Base-by-base conservation (phyloP, 2,888 invertebrate species). In the Horisme vitalbata region DNA sequence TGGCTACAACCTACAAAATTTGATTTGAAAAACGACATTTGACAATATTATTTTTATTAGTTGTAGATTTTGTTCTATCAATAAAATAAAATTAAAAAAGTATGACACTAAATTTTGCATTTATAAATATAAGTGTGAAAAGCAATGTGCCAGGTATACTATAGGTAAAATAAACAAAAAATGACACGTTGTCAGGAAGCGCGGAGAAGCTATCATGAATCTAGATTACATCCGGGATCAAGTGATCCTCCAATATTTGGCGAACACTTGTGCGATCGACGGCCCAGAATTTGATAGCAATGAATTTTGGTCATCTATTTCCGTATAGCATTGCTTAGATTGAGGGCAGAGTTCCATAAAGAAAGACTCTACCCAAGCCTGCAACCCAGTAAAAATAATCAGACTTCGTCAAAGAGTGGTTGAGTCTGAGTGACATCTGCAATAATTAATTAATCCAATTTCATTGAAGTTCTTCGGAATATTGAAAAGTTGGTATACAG, bases 231-330 rank as follows among this genome's bases (percentile, higher is more conserved):
- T 64, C 61, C 55, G 48, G 65, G 65, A 69, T 75, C 74, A 73
- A 80, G 78, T 54, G 67, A 48, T 60, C 55, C 37, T 59, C 63
- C 72, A 79, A 80, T 83, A 79, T 80, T 82, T 80, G 76, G 70
- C 48, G 59, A 74, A 64, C 78, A 64, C 78, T 80, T 65, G 59
- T 46, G 52, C 56, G 65, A 65, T 63, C 62, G 68, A 65, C 63
- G 60, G 59, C 52, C 62, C 65, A 67, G 71, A 70, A 60, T 73
- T 72, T 71, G 65, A 63, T 63, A 63, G 63, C 65, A 71, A 70
- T 71, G 61, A 67, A 71, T 67, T 68, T 65, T 65, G 57, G 60
- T 62, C 55, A 41, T 41, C 41, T 30, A 9, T 36, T 23, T 43
- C 27, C 33, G 7, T 12, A 10, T 10, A 30, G 10, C 7, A 21